Base-by-base conservation (phyloP, 2,797 vertebrate species). In the Margarornis squamiger region DNA sequence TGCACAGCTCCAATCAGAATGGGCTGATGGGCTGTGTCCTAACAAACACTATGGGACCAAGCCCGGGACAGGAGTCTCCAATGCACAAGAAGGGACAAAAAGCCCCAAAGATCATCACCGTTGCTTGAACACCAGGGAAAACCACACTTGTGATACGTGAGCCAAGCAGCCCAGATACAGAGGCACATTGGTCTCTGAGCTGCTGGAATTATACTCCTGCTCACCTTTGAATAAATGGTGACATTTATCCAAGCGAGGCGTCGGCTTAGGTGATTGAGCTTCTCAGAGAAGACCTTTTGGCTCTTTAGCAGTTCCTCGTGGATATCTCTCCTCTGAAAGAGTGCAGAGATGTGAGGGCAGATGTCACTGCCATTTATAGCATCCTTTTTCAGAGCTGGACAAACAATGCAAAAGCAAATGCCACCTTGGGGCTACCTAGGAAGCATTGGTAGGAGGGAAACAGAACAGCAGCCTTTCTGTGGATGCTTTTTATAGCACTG, bases 241-340 rank as follows among this genome's bases (percentile, higher is more conserved):
- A 99, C 98, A 3, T 99, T 99, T 97, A 99, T 99, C 99, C 99
- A 99, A 76, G 99, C 99, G 30, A 99, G 98, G 46, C 99, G 98
- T 41, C 99, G 98, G 94, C 99, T 99, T 75, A 99, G 98, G 96
- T 99, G 99, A 97, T 99, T 99, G 85, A 99, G 98, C 96, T 99
- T 99, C 97, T 99, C 99, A 0, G 99, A 98, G 96, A 99, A 99
- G 61, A 99, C 99, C 95, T 99, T 99, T 95, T 99, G 99, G 96
- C 99, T 99, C 96, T 99, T 99, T 94, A 98, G 97, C 55, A 99
- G 95, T 92, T 99, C 99, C 12, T 99, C 98, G 21, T 99, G 92
- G 96, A 99, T 99, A 97, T 99, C 99, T 13, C 98, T 96, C 83
- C 99, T 99, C 99, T 99, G 98, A 38, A 96, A 95, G 58, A 92